These are phyloP conservation scores for Spodoptera littoralis DNA, from an alignment of 2,888 invertebrate species.

Conservation along the genomic window DNA sequence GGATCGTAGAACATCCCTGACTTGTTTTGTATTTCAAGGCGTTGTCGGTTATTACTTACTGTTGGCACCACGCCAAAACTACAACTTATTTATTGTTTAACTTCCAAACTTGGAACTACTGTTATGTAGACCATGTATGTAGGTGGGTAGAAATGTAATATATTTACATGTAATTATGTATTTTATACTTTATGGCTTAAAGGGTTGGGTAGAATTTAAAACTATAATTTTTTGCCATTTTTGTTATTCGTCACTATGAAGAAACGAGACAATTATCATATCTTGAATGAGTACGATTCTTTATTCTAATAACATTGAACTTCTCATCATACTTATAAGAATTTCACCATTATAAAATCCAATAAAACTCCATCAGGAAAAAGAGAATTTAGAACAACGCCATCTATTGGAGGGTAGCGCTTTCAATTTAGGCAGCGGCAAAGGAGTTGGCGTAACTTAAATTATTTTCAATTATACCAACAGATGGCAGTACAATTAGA, in stretches of 20 bases:
- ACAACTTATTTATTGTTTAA: slow-evolving; percentile 40
- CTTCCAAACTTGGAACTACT: slow-evolving; percentile 24
- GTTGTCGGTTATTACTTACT: slow-evolving; percentile 26
- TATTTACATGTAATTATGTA: neutral
- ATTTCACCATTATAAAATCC: no score
- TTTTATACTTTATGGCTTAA: slow-evolving; percentile 20
- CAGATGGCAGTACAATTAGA: slow-evolving; percentile 3
- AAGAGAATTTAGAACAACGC: slow-evolving; percentile 34
- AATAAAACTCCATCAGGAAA: no score
- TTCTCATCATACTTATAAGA: no score
- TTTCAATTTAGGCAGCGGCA: neutral
- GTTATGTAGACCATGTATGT: no score
- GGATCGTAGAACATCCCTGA: neutral
- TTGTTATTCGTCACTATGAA: neutral
- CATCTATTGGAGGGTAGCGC: slow-evolving; percentile 53
- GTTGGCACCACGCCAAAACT: slow-evolving; percentile 26
- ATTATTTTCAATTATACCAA: neutral
- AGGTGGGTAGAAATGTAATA: no score
- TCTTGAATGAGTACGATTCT: no score
- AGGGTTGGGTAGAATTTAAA: neutral
- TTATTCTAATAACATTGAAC: no score
- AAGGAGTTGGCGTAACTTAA: neutral
- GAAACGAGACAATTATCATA: no score
- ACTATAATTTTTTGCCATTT: neutral
- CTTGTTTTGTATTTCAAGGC: slow-evolving; percentile 30